Evolutionary conservation across 2,797 vertebrate species (phyloP).

Genomic region (Gadopsis marmoratus): DNA sequence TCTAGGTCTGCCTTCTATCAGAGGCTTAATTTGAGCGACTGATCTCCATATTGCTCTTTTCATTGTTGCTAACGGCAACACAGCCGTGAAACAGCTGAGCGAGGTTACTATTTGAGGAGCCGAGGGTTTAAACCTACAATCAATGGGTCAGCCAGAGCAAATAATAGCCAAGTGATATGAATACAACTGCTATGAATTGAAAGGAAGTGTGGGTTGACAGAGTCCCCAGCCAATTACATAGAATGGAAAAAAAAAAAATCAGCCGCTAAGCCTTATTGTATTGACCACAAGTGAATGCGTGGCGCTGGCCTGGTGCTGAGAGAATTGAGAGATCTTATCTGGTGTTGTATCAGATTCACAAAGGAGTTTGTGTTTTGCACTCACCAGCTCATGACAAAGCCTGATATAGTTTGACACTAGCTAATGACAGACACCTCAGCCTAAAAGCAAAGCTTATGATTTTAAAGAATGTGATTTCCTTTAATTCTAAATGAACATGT

Average conservation of each 20-base stretch:
- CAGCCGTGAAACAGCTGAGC: conserved; percentile 82
- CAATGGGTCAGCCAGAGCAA: conserved; percentile 82
- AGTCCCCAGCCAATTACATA: conserved; percentile 78
- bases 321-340: conserved; percentile 78
- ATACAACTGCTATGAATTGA: conserved; percentile 83
- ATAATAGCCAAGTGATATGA: conserved; percentile 85
- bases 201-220: conserved; percentile 79
- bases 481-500: conserved; percentile 15
- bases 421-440: conserved; percentile 54
- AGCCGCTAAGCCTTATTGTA: conserved; percentile 82
- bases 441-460: conserved; percentile 6
- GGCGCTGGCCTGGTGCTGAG: conserved; percentile 64
- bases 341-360: conserved; percentile 72
- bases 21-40: conserved; percentile 77
- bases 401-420: conserved; percentile 46
- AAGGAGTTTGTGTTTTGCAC: conserved; percentile 66
- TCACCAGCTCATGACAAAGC: conserved; percentile 47
- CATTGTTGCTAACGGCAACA: conserved; percentile 81
- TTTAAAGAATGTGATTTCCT: conserved; percentile 39
- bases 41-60: conserved; percentile 85
- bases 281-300: conserved; percentile 68
- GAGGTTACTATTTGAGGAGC: conserved; percentile 80
- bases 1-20: conserved; percentile 65
- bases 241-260: conserved; percentile 69
- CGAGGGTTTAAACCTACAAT: conserved; percentile 78